Base-by-base conservation (phyloP, 1,140 invertebrate genomes). In the Whitmania pigra region DNA sequence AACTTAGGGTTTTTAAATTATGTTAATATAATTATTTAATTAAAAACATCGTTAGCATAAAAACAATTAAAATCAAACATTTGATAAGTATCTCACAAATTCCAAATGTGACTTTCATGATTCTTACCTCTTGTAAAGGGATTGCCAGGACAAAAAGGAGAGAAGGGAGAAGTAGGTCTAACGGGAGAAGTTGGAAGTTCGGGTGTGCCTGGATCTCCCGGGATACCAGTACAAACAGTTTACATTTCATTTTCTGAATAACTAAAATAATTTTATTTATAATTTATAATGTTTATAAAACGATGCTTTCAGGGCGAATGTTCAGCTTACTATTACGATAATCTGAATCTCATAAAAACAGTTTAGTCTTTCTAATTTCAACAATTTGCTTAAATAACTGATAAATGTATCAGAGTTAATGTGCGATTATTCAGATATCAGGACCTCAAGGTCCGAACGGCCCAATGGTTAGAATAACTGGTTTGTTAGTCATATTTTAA, bases 171-270 rank as follows among this genome's bases (percentile, higher is more conserved):
- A 22, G 11, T 27, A 13, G 67, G 67, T 49, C 67, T 36, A 31
- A 27, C 11, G 31, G 67, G 67, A 69, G 22, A 25, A 25, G 29
- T 22, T 49, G 67, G 67, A 25, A 25, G 22, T 13, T 22, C 67
- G 11, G 67, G 67, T 22, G 3, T n/a, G 11, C 67, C 67, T 11
- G 67, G 67, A 27, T 40, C 53, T 1, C 72, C 72, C 20, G 72
- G 72, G 18, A 67, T 67, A 31, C 72, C 72, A 29, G 72, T 73
- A 63, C 4, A 31, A 25, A 4, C 31, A 36, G 31, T 63, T 63
- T 63, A 2, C 7, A 1, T 63, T 63, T 25, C 1, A 15, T 63
- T n/a, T 57, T 57, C 25, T 57, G 20, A 57, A n/a, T 57, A 5
- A 57, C 25, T 9, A 3, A 57, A n/a, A n/a, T 57, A 57, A n/a